phyloP scores from a whole-genome alignment of 2,797 vertebrate genomes.

The Acipenser oxyrinchus region DNA sequence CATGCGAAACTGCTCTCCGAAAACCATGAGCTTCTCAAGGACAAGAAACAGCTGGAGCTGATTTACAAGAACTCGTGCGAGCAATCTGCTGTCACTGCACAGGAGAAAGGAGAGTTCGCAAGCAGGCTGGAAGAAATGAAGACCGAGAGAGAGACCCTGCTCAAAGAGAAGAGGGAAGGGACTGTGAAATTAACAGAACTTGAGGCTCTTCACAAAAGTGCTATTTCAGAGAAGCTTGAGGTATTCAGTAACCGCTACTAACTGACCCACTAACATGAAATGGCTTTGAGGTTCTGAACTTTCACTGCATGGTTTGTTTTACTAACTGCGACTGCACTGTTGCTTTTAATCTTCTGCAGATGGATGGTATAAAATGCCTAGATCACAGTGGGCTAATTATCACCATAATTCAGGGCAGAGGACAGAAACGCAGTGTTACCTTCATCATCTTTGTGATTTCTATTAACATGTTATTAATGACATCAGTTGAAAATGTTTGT shows the following conservation, averaged over 20 bases:
- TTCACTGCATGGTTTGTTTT: conserved; percentile 48
- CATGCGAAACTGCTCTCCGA: conserved; percentile 40
- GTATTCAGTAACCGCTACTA: conserved; percentile 55
- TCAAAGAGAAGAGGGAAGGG: conserved; percentile 66
- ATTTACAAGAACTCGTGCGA: conserved; percentile 45
- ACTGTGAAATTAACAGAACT: conserved; percentile 65
- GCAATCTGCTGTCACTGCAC: conserved; percentile 48
- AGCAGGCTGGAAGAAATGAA: conserved; percentile 51
- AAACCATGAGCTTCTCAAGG: conserved; percentile 41
- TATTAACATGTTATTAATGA: not conserved
- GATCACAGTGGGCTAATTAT: conserved; percentile 42
- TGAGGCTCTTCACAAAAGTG: conserved; percentile 69
- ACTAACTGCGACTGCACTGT: conserved; percentile 34
- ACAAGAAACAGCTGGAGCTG: conserved; percentile 53
- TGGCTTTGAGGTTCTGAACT: conserved; percentile 42
- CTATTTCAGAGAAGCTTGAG: conserved; percentile 74
- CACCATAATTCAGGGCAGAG: conserved; percentile 6
- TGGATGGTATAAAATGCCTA: conserved; percentile 17
- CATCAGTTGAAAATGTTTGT: not conserved
- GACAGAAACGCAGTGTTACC: not conserved
- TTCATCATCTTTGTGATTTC: not conserved
- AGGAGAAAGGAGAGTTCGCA: conserved; percentile 56
- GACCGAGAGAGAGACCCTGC: conserved; percentile 60
- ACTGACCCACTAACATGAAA: conserved; percentile 47
- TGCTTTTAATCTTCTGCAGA: conserved; percentile 36